These are phyloP conservation scores for Hucho hucho DNA, from an alignment of 2,113 vertebrate species.

Conservation along the genomic window DNA sequence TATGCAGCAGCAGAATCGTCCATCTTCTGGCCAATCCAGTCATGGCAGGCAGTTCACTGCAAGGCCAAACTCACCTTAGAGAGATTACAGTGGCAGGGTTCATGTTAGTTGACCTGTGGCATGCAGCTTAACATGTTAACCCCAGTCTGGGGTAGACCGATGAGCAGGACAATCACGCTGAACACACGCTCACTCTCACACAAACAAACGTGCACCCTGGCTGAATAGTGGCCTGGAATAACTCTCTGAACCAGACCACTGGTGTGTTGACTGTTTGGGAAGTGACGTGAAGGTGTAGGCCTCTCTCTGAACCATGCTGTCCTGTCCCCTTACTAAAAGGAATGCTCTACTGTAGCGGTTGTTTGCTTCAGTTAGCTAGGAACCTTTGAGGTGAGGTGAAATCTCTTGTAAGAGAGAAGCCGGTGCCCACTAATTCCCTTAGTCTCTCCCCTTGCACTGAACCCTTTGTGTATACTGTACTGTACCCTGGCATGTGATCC, in stretches of 20 bases:
- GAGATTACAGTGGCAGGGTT: background rate
- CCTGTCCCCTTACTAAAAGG: too few relatives aligned
- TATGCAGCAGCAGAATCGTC: too few relatives aligned
- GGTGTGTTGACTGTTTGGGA: too few relatives aligned
- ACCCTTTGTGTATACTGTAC: background rate
- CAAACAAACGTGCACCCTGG: background rate
- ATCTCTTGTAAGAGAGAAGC: background rate
- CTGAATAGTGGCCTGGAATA: background rate
- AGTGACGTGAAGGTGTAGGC: too few relatives aligned
- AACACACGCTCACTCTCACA: background rate
- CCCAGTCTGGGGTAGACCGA: background rate
- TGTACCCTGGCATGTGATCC: background rate
- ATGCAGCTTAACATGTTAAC: slow-evolving; percentile 5
- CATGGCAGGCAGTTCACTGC: too few relatives aligned
- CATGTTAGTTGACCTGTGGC: background rate
- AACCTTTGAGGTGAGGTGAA: too few relatives aligned
- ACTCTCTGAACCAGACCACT: background rate
- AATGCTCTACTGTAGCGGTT: too few relatives aligned
- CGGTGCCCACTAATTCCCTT: background rate
- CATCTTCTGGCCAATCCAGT: too few relatives aligned
- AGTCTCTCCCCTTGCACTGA: background rate
- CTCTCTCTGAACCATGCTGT: too few relatives aligned
- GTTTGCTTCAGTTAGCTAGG: too few relatives aligned
- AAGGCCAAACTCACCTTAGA: background rate
- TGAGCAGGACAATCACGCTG: slow-evolving; percentile 1